Base-by-base conservation (phyloP, 2,113 vertebrate species). In the Sterrhoptilus dennistouni region DNA sequence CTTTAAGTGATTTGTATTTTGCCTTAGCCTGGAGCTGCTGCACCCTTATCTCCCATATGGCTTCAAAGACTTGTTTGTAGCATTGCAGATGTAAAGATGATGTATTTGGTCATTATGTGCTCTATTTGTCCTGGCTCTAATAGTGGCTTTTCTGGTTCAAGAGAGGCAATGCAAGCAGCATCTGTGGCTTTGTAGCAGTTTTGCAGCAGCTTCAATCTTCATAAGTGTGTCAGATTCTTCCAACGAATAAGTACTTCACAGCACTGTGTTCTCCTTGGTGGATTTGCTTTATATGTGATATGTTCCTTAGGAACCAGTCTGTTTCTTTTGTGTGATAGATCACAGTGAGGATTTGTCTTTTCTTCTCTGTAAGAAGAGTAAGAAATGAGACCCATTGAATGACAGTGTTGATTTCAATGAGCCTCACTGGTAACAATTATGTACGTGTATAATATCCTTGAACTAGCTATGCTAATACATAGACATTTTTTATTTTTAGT, bases 41-140 rank as follows among this genome's bases (percentile, higher is more conserved):
- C 35, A 47, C 38, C 19, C 22, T 77, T 40, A 10, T 63, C n/a
- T 71, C 70, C 81, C 22, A 15, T 9, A 22, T 57, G 66, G 44
- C n/a, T 72, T 79, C 66, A 65, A 72, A 76, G 49, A n/a, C 36
- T 49, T 52, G 35, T 90, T 84, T 0, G 4, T 84, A 82, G 85
- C 70, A 65, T 24, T 87, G 85, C 87, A 76, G 85, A 65, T 90
- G 57, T 90, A 85, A 89, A 87, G 83, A 52, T 93, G 83, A 91
- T 61, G 28, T 79, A 57, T 87, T 89, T 93, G 89, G 40, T 71
- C 50, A 49, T 56, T 57, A 49, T 64, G 40, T 68, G 70, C 61
- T 66, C 49, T 77, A 31, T 65, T 88, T 83, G 71, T 74, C 45
- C 74, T 86, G 93, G 56, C 63, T 83, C 59, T n/a, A 29, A 28